Percentiles rank a stretch among this genome's conserved stretches.
Conservation (phyloP, 2,113 vertebrate genomes). For the Beaufortia kweichowensis region DNA sequence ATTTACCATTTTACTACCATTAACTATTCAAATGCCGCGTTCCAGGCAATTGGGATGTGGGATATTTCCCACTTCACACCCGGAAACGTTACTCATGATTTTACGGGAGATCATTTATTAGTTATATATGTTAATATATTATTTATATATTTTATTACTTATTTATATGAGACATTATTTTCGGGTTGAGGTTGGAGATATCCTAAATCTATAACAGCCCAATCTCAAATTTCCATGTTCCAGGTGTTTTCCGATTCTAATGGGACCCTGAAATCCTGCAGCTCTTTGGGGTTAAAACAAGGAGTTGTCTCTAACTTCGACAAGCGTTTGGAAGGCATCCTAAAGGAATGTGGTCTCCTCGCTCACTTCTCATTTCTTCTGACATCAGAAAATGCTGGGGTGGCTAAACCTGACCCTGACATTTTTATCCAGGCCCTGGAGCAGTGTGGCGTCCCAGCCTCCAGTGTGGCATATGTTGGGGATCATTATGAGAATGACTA, state of each 20-base stretch:
- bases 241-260: slow-evolving; percentile 78
- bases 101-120: too few relatives aligned
- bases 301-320: slow-evolving; percentile 93
- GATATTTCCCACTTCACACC: too few relatives aligned
- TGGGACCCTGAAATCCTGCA: slow-evolving; percentile 73
- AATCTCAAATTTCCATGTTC: slow-evolving; percentile 16
- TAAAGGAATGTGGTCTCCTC: slow-evolving; percentile 74
- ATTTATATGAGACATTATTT: too few relatives aligned
- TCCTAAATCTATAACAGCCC: too few relatives aligned
- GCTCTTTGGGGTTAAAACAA: slow-evolving; percentile 76
- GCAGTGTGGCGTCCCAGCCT: slow-evolving; percentile 64
- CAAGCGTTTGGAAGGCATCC: slow-evolving; percentile 77
- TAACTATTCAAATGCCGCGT: too few relatives aligned
- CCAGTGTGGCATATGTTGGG: slow-evolving; percentile 79
- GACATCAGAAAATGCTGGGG: slow-evolving; percentile 81
- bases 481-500: slow-evolving; percentile 87
- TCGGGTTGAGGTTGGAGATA: too few relatives aligned
- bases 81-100: too few relatives aligned
- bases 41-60: too few relatives aligned
- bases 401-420: slow-evolving; percentile 79
- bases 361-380: slow-evolving; percentile 85
- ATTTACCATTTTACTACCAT: too few relatives aligned
- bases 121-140: too few relatives aligned
- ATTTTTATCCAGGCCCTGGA: slow-evolving; percentile 82
- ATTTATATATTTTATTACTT: too few relatives aligned